phyloP scores from a whole-genome alignment of 1,140 invertebrate genomes.

The Manduca sexta region DNA sequence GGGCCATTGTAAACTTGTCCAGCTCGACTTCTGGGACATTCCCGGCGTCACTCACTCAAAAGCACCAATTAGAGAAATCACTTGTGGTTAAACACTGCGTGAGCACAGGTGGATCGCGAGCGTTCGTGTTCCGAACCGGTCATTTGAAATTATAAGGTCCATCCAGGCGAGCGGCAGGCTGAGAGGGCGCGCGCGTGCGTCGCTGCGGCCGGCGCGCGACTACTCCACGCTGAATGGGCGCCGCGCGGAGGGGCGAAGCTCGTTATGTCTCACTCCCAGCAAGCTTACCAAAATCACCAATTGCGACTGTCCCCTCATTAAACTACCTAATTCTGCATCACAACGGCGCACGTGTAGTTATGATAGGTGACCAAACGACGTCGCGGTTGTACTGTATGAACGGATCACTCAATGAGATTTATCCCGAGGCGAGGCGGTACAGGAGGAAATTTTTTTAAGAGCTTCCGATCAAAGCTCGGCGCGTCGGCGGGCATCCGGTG shows the following conservation, averaged over 20 bases:
- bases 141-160: conserved; percentile 45
- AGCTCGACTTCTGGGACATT: conserved; percentile 53
- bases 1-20: conserved; percentile 59
- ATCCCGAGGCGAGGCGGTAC: conserved; percentile 18
- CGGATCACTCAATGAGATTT: conserved; percentile 6
- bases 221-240: conserved; percentile 55
- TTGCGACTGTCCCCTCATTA: conserved; percentile 57
- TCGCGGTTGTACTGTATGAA: conserved; percentile 16
- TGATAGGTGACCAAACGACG: conserved; percentile 13
- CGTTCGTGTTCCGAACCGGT: conserved; percentile 43
- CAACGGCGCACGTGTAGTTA: conserved; percentile 27
- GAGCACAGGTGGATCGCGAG: conserved; percentile 35
- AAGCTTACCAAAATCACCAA: conserved; percentile 69
- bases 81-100: conserved; percentile 45
- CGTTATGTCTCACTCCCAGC: conserved; percentile 47
- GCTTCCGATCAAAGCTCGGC: conserved; percentile 57
- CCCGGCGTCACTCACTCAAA: conserved; percentile 62
- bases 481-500: conserved; percentile 52
- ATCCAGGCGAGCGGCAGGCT: conserved; percentile 34
- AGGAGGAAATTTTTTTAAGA: conserved; percentile 45
- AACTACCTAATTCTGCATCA: conserved; percentile 28
- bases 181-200: conserved; percentile 54
- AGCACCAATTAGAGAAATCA: conserved; percentile 62
- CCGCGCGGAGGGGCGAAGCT: conserved; percentile 66
- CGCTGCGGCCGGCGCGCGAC: conserved; percentile 59